Evolutionary conservation across 2,113 vertebrate species (phyloP), one percentile per base, ranked within the genome.

Genomic region (Notarius quadriscutis): DNA sequence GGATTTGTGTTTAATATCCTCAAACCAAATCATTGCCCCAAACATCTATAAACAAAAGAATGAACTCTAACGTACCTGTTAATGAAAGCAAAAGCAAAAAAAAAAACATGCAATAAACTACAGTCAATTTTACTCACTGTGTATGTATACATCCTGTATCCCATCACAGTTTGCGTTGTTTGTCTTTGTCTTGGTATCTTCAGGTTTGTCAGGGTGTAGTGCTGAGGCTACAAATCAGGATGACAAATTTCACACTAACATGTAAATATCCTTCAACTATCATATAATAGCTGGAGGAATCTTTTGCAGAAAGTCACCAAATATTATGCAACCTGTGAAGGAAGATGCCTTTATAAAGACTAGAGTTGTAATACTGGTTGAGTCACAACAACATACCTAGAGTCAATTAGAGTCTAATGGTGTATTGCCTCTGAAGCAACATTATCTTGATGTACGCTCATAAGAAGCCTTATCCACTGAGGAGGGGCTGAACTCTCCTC

Each of bases 401-500:
- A 63, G 71, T 69, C 84, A 50, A 79, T 30, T 81, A 71, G 69
- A 51, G 48, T 78, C 58, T 71, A 20, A 69, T 71, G 18, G 63
- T 77, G 77, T 75, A 53, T 80, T 63, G 34, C 69, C 62, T 63
- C 62, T 58, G 12, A 67, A 78, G 80, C 72, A 78, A 58, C 62
- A 86, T 89, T 79, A 84, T 84, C 60, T 81, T 87, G 80, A 72
- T 84, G 74, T 12, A 27, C 72, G 30, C 12, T 80, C 71, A 84
- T 58, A 89, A 51, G 58, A 7, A 58, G 62, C 15, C 34, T 63
- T 51, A 8, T 22, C 81, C 41, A 27, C 12, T 55, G 51, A 27
- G n/a, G 12, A 8, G 12, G 51, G 51, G n/a, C 51, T 79, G 75
- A 55, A 55, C 4, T 55, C 72, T 79, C 51, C 51, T 55, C 14